Percentiles rank a stretch among this genome's conserved stretches.
phyloP scores from a whole-genome alignment of 2,113 vertebrate species.

The Phrynocephalus versicolor region DNA sequence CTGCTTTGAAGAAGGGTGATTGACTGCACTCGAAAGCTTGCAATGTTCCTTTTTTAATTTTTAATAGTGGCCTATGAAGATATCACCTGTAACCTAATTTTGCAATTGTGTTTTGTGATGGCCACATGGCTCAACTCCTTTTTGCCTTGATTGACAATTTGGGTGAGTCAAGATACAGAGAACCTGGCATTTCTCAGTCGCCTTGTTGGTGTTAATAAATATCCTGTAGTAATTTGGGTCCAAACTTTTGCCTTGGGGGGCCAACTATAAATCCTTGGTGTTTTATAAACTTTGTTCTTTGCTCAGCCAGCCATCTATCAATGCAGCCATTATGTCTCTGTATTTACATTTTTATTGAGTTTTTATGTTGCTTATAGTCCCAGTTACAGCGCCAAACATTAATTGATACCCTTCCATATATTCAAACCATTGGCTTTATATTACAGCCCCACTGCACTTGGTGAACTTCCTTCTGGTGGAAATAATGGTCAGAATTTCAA shows the following conservation, averaged over 20 bases:
- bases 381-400: not conserved
- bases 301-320: not conserved
- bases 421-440: not conserved
- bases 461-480: not conserved
- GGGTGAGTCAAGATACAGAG: too few relatives aligned
- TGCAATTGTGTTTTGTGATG: too few relatives aligned
- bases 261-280: not conserved
- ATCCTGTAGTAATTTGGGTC: not conserved
- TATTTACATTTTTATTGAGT: not conserved
- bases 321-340: not conserved
- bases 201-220: not conserved
- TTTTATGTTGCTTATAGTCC: not conserved
- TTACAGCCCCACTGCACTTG: not conserved
- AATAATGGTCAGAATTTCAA: not conserved
- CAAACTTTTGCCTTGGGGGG: not conserved
- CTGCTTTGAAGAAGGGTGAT: too few relatives aligned
- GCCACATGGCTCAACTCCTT: too few relatives aligned
- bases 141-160: too few relatives aligned
- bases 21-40: too few relatives aligned
- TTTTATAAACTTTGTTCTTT: not conserved
- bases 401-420: not conserved
- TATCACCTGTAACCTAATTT: too few relatives aligned
- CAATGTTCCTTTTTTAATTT: too few relatives aligned
- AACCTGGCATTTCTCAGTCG: not conserved
- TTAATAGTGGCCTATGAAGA: too few relatives aligned